Evolutionary conservation across 1,140 invertebrate genomes (phyloP).

Genomic region (Cecropterus lyciades): DNA sequence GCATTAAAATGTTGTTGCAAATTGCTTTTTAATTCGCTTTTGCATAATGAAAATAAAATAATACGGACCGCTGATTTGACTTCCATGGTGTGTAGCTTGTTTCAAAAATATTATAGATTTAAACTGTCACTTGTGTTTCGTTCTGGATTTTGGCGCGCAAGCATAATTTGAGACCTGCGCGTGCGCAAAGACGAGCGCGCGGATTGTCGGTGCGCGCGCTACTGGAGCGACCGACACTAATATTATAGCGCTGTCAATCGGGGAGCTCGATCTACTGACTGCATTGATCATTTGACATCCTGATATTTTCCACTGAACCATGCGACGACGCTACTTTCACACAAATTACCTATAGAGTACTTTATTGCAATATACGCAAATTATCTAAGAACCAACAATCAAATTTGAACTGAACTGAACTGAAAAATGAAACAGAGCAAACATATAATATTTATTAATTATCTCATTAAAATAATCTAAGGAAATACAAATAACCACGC

Average conservation of each 20-base stretch:
- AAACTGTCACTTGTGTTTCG: conserved; percentile 16
- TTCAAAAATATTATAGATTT: conserved; percentile 20
- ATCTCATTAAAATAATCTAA: no score
- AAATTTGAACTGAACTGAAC: no score
- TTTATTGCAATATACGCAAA: no score
- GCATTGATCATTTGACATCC: neutral
- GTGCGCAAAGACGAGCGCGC: conserved; percentile 50
- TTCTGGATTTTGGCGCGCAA: conserved; percentile 24
- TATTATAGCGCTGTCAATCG: conserved; percentile 36
- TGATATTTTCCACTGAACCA: neutral
- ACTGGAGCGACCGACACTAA: conserved; percentile 41
- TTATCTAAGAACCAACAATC: no score
- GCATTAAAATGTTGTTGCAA: conserved; percentile 28
- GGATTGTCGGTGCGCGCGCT: conserved; percentile 48
- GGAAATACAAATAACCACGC: no score
- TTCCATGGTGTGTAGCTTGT: conserved; percentile 40
- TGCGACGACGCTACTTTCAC: no score
- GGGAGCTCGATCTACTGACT: neutral
- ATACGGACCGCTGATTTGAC: conserved; percentile 49
- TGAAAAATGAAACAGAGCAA: no score
- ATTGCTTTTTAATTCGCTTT: conserved; percentile 25
- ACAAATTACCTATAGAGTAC: no score
- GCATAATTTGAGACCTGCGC: conserved; percentile 37
- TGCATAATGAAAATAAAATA: conserved; percentile 17
- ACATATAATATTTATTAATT: no score